These are phyloP conservation scores for Prunella strophiata DNA, from an alignment of 2,797 vertebrate genomes.

Conservation along the genomic window DNA sequence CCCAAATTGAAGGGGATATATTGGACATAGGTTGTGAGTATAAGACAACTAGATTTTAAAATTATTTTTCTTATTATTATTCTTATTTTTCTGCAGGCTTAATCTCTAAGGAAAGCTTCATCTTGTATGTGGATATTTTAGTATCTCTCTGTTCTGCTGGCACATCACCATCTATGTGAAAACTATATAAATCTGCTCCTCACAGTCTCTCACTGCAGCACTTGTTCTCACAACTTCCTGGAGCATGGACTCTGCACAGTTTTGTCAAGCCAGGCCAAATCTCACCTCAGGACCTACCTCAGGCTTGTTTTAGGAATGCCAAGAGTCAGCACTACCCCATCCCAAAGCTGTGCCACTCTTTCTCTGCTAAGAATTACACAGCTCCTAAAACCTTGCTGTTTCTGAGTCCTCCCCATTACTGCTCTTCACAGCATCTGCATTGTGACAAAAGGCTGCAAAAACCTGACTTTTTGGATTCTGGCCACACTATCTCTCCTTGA, in stretches of 20 bases:
- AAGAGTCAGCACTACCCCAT: background rate
- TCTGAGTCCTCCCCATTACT: background rate
- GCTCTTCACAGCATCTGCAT: background rate
- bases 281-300: background rate
- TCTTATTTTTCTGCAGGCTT: accelerated
- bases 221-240: background rate
- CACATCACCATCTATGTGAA: background rate
- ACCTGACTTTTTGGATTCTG: background rate
- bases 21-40: background rate
- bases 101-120: background rate
- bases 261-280: background rate
- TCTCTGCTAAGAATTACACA: background rate
- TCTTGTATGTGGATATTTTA: background rate
- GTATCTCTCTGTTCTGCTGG: background rate
- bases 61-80: background rate
- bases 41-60: background rate
- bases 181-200: background rate
- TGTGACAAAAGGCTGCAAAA: background rate
- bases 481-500: background rate
- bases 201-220: background rate
- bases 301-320: background rate
- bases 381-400: background rate
- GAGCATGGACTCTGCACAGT: background rate
- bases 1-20: background rate
- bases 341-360: background rate